Base-by-base conservation (phyloP, 2,113 vertebrate genomes). In the Myanophis thanlyinensis region DNA sequence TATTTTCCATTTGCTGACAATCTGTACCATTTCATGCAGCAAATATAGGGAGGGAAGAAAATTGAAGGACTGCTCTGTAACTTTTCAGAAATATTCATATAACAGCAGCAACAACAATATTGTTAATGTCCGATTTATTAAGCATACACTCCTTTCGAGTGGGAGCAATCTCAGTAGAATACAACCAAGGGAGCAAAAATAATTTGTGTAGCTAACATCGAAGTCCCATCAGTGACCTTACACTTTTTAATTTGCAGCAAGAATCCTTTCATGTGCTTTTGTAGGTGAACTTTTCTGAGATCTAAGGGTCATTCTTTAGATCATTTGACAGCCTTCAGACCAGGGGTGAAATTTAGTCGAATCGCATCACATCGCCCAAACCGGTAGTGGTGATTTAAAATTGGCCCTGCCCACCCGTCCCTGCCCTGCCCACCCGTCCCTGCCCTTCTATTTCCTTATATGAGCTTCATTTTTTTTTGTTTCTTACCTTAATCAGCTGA, bases 1-100 rank as follows among this genome's bases (percentile, higher is more conserved):
- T 94, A 95, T 95, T 95, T 90, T 93, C 93, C 96, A 95, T 95
- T 96, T 97, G 93, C 96, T 95, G 97, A 96, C 95, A 92, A 92
- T 80, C 85, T 7, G 3, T 92, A 46, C 93, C 56, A 85, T 91
- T 87, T 94, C 92, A 95, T 96, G 94, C 94, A 95, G 91, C 95
- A 96, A 97, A 96, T 91, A 88, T 18, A 92, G 88, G 88, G 12
- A 48, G 18, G 48, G 48, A 18, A 30, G 85, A 11, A 30, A 73
- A 73, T 35, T 73, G 62, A 73, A 73, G n/a, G 13, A 73, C 30
- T 73, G 62, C 18, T 22, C 73, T 80, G 73, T 44, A 80, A 22
- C 35, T 40, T 80, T 22, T 0, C 35, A 44, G 18, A 44, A 40
- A 44, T 20, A 80, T 80, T 44, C 7, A 44, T 22, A 2, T 44